phyloP scores from a whole-genome alignment of 2,113 vertebrate species.

The Chaetorhynchus papuensis region DNA sequence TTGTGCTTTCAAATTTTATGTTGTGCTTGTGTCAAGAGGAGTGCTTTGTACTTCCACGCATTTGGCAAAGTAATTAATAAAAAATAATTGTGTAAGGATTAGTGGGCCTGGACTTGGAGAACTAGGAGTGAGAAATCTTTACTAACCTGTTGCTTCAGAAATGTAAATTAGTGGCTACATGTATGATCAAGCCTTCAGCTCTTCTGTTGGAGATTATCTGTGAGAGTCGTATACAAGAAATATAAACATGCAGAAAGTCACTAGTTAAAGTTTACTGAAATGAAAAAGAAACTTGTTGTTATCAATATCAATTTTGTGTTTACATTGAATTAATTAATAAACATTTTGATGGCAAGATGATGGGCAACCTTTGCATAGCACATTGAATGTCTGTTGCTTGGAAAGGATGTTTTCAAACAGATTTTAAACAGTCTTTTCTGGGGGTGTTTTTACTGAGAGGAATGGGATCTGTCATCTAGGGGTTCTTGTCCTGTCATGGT shows the following conservation, averaged over 20 bases:
- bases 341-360: neutral
- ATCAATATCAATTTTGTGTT: neutral
- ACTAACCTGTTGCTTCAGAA: neutral
- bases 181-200: neutral
- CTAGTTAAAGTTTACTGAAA: neutral
- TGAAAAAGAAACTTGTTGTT: neutral
- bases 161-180: accelerated
- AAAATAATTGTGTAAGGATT: neutral
- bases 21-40: neutral
- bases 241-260: neutral
- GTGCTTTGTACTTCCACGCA: neutral
- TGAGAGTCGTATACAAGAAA: neutral
- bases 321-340: neutral
- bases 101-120: neutral
- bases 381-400: neutral
- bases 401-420: neutral
- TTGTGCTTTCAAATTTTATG: neutral
- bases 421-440: neutral
- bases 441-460: neutral
- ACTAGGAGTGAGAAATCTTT: neutral
- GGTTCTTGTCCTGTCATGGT: accelerated
- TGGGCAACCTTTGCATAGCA: neutral
- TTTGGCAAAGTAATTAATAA: neutral
- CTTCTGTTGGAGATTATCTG: neutral
- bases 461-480: neutral